Evolutionary conservation across 2,113 vertebrate species (phyloP), one percentile per base, ranked within the genome.

Genomic region (Nesoenas mayeri): DNA sequence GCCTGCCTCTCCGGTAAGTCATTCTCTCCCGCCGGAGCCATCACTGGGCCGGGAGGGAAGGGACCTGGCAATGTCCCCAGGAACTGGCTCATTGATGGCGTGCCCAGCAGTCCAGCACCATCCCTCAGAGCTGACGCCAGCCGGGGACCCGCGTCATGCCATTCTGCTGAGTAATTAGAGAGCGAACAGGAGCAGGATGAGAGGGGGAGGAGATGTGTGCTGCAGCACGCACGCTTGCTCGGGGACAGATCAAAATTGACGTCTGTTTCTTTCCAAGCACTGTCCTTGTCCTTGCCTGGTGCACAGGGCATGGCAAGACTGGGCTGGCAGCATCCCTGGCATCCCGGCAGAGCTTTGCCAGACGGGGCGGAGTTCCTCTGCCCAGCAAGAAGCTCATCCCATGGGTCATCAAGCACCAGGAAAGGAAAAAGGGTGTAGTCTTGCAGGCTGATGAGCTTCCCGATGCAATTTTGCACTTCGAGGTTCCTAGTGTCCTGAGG

Each of bases 1-100:
- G 99, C 99, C 95, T 99, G 99, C 92, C 98, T 99, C 38, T 99
- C 99, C 0, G 99, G 99, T 99, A 62, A 96, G 89, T 10, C 29
- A 2, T 2, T 50, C 34, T 12, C 28, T 72, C 42, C 74, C 86
- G 11, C 34, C 0, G 0, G 7, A 82, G 53, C 86, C 51, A 10
- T 11, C 4, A 0, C 47, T 1, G n/a, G 74, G 57, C 25, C 17
- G 20, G 48, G 57, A 31, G 69, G 77, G 66, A 13, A 36, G 50
- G 78, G 53, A 32, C 4, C 58, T 2, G 79, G 28, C 12, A 6
- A 38, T 2, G 25, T 61, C 72, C 47, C 53, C 19, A 13, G 64
- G 40, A 56, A 26, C 34, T 10, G 2, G 14, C 79, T 72, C 67
- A 3, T 20, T 2, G 5, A 44, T 26, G 10, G 38, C 32, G 1